Percentiles rank a stretch among this genome's conserved stretches.
These are phyloP conservation scores for Sarcophilus harrisii DNA, from an alignment of 2,797 vertebrate species.

Conservation along the genomic window DNA sequence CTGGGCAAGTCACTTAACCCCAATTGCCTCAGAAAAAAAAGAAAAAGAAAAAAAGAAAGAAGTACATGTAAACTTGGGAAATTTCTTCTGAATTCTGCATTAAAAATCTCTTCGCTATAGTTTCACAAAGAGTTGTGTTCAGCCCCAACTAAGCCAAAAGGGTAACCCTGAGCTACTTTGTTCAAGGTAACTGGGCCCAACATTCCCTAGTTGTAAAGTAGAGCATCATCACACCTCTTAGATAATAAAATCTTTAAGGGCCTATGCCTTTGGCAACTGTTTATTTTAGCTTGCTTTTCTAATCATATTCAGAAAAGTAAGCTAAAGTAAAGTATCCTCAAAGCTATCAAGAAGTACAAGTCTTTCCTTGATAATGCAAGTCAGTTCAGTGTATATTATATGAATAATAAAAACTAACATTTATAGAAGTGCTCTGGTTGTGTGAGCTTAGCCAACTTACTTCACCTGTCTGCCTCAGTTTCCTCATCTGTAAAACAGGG, in stretches of 20 bases:
- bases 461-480: background rate
- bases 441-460: background rate
- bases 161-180: constrained; percentile 28
- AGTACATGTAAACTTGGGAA: constrained; percentile 32
- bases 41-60: too few relatives aligned
- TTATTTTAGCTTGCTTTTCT: too few relatives aligned
- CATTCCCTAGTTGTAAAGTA: constrained; percentile 51
- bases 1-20: too few relatives aligned
- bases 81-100: constrained; percentile 51
- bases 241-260: background rate
- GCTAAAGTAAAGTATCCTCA: constrained; percentile 27
- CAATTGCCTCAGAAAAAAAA: too few relatives aligned
- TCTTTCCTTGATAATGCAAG: background rate
- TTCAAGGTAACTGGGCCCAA: constrained; percentile 40
- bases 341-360: constrained; percentile 19
- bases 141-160: constrained; percentile 51
- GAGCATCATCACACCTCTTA: constrained; percentile 13
- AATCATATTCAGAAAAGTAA: background rate
- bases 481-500: background rate
- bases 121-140: constrained; percentile 46
- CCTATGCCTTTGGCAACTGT: background rate
- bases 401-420: background rate
- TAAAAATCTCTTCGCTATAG: constrained; percentile 34
- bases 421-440: background rate
- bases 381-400: background rate